phyloP scores from a whole-genome alignment of 2,888 invertebrate species.

The Caenorhabditis parvicauda region DNA sequence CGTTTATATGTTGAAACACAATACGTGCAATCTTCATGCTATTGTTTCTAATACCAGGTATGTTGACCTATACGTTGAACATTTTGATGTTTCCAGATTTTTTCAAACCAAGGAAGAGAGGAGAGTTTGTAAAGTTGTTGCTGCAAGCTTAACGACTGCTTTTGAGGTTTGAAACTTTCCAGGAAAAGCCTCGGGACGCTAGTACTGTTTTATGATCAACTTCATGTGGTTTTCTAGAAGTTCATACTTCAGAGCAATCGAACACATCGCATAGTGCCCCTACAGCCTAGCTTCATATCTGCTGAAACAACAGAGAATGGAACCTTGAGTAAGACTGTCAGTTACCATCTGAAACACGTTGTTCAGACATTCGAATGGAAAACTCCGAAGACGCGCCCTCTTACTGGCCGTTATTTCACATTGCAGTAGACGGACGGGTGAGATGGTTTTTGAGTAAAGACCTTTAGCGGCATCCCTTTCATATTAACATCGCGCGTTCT shows the following conservation, averaged over 20 bases:
- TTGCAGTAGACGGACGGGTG: conserved; percentile 27
- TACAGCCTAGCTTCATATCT: conserved; percentile 17
- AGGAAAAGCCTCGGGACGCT: background rate
- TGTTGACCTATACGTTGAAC: background rate
- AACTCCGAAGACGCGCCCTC: too few species aligned
- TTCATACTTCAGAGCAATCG: conserved; percentile 8
- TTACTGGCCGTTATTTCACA: conserved; percentile 28
- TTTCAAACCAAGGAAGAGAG: conserved; percentile 17
- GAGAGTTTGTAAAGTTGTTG: conserved; percentile 11
- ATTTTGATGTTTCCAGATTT: conserved; percentile 9
- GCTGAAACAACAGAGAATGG: too few species aligned
- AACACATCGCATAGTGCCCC: conserved; percentile 16
- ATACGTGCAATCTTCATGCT: conserved; percentile 16
- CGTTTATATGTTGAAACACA: conserved; percentile 8
- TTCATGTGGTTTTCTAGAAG: too few species aligned
- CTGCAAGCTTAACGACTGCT: conserved; percentile 8
- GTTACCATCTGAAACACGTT: too few species aligned
- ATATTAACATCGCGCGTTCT: too few species aligned
- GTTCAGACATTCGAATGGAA: too few species aligned
- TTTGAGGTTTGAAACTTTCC: conserved; percentile 13
- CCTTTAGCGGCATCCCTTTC: too few species aligned
- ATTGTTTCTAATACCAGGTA: conserved; percentile 21
- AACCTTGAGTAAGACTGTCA: too few species aligned
- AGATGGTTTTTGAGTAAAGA: too few species aligned
- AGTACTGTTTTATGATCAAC: background rate